Base-by-base conservation (phyloP, 2,113 vertebrate genomes). In the Herpailurus yagouaroundi region DNA sequence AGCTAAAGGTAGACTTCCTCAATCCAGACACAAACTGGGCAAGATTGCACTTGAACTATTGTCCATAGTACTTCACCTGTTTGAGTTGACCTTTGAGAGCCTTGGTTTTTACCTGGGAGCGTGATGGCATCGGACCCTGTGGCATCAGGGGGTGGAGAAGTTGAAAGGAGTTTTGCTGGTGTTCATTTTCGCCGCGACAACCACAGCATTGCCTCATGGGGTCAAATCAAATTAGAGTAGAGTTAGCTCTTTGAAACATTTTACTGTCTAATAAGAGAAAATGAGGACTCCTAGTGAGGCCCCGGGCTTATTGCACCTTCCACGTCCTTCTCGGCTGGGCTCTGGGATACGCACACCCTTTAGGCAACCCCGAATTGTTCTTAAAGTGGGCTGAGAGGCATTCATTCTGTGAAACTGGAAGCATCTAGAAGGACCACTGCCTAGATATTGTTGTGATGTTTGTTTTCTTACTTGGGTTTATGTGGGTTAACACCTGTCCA, bases 211-310 rank as follows among this genome's bases (percentile, higher is more conserved):
- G 52, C 83, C 73, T 80, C 12, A 4, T 29, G n/a, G 91, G 69
- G 91, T 50, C 88, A 97, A 16, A 79, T 71, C 86, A 48, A 88
- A 82, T 93, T 41, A 93, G 82, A 83, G 16, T 25, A 86, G 73
- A 57, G 14, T 60, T 38, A 8, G 36, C 66, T 83, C 38, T 97
- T 93, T 87, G 82, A 13, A 82, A 73, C 25, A 74, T 64, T 89
- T 57, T 11, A 36, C 91, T 91, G 68, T 95, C 84, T 89, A 74
- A 66, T 81, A 76, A 64, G 89, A 97, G 73, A 91, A 95, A 91
- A 95, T 48, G 57, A 93, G 64, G 48, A 66, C 76, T 94, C 95
- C 50, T 29, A 13, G 41, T 15, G 83, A 94, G 82, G 52, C 48
- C 45, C 48, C 69, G 90, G 41, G 76, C 69, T 41, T 48, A 45